Conservation (phyloP, 2,888 invertebrate species). For the Scaptomyza flava region DNA sequence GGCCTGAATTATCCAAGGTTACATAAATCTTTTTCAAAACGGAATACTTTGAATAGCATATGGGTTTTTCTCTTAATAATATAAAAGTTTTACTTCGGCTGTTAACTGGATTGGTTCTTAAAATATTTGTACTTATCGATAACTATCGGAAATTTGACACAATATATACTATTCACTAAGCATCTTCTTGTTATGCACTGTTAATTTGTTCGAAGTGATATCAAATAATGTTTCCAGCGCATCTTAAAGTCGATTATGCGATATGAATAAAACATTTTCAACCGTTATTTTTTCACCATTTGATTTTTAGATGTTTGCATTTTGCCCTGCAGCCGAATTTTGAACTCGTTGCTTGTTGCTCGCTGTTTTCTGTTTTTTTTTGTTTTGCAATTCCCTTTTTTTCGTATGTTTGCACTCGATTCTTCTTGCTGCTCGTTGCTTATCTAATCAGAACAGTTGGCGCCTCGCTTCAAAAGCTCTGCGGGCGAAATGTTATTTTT, state of each 20-base stretch:
- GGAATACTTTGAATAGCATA: no score
- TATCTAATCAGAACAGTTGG: slow-evolving; percentile 71
- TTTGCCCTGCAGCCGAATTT: slow-evolving; percentile 36
- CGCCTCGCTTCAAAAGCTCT: slow-evolving; percentile 54
- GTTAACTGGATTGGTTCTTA: neutral
- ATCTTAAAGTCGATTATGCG: neutral
- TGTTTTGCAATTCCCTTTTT: neutral
- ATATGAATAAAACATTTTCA: neutral
- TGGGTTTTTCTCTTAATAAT: no score
- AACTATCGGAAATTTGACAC: neutral
- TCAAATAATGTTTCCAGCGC: neutral
- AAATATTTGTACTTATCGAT: neutral
- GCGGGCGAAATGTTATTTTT: slow-evolving; percentile 61
- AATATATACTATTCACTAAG: neutral
- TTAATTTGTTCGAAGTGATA: no score
- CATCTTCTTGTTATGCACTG: no score
- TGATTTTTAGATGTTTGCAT: slow-evolving; percentile 37
- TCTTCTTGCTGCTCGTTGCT: slow-evolving; percentile 48
- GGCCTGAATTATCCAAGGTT: no score
- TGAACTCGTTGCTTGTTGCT: slow-evolving; percentile 33
- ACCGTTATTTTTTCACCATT: slow-evolving; percentile 9
- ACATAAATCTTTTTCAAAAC: no score
- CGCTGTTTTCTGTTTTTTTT: neutral
- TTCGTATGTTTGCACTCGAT: slow-evolving; percentile 23
- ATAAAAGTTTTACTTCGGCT: no score